Conservation (phyloP, 2,797 vertebrate genomes). For the Peromyscus aztecus region DNA sequence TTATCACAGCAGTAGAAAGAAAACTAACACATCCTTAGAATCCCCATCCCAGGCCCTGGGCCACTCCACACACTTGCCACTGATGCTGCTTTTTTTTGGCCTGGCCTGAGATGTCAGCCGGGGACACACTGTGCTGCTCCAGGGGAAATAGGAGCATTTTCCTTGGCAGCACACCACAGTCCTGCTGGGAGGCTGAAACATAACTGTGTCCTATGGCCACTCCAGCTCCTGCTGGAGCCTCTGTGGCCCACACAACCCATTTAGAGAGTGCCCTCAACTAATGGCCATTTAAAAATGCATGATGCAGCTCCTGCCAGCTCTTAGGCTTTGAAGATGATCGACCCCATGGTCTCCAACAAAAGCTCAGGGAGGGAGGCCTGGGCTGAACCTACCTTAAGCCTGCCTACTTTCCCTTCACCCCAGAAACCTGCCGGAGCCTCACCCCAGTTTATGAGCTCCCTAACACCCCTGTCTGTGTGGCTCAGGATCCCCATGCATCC, state of each 20-base stretch:
- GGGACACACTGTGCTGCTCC: not conserved
- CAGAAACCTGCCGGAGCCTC: not conserved
- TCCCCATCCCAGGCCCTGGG: accelerated
- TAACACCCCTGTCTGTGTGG: not conserved
- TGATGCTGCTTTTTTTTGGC: accelerated
- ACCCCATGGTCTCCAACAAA: not conserved
- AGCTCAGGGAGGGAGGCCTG: not conserved
- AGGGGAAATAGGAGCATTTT: not conserved
- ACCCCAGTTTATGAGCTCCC: no score
- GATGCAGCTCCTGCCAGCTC: not conserved
- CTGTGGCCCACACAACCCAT: not conserved
- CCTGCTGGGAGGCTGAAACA: not conserved
- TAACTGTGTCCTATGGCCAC: not conserved
- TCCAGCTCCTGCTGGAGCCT: not conserved
- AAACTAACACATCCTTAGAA: not conserved
- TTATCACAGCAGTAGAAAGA: not conserved
- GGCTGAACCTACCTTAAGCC: not conserved
- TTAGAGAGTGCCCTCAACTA: constrained; percentile 25
- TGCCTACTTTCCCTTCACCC: not conserved
- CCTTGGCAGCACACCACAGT: not conserved
- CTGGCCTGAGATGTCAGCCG: not conserved
- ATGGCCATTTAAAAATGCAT: constrained; percentile 68
- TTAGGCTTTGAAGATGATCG: not conserved
- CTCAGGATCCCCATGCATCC: not conserved
- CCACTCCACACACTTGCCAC: accelerated